Conservation (phyloP, 2,797 vertebrate species). For the Acrossocheilus fasciatus region DNA sequence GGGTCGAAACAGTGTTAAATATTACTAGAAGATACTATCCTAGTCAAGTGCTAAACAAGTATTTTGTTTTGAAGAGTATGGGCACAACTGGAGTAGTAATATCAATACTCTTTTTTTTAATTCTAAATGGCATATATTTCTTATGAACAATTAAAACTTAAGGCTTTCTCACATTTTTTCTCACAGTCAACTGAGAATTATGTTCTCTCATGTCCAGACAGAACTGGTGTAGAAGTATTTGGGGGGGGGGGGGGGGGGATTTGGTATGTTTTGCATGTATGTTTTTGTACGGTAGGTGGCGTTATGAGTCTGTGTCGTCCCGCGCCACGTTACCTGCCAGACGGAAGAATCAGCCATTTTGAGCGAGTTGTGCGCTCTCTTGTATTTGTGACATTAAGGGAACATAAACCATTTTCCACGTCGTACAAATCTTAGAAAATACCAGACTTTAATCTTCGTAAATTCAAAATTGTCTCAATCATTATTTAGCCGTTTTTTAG, state of each 20-base stretch:
- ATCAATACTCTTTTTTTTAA: not conserved
- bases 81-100: not conserved
- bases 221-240: not conserved
- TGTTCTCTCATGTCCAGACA: not conserved
- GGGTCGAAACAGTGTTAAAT: not conserved
- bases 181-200: not conserved
- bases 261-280: not conserved
- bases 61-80: not conserved
- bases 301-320: conserved; percentile 12
- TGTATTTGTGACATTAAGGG: not conserved
- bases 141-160: not conserved
- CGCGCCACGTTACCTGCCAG: conserved; percentile 45
- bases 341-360: conserved; percentile 43
- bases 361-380: not conserved
- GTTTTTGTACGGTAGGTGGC: conserved; percentile 24
- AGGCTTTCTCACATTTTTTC: not conserved
- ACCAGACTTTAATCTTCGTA: not conserved
- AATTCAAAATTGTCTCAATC: not conserved
- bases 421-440: not conserved
- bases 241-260: not conserved
- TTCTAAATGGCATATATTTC: not conserved
- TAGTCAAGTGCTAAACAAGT: not conserved
- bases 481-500: not conserved
- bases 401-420: not conserved
- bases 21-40: not conserved